phyloP scores from a whole-genome alignment of 23 tunicate species.

The Halocynthia aurantium region DNA sequence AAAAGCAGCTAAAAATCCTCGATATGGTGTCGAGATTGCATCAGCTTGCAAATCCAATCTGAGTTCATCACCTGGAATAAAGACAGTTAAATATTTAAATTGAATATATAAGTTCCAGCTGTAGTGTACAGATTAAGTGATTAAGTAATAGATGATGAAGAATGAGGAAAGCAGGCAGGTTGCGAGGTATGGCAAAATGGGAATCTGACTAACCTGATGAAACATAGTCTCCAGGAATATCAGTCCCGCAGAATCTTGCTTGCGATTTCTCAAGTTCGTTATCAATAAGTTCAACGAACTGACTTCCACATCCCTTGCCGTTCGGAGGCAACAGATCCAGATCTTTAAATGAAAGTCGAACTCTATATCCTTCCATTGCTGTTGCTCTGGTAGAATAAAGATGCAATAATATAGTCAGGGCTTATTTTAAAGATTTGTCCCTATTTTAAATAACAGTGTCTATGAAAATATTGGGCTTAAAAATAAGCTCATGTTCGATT shows the following conservation, averaged over 20 bases:
- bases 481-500: too few species aligned
- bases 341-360: constrained; percentile 65
- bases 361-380: constrained; percentile 26
- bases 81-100: background rate
- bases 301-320: constrained; percentile 53
- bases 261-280: constrained; percentile 55
- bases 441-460: too few species aligned
- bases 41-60: constrained; percentile 76
- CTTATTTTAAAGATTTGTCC: too few species aligned
- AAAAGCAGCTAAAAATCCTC: constrained; percentile 70
- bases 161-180: too few species aligned
- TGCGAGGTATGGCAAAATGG: too few species aligned
- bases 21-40: constrained; percentile 41
- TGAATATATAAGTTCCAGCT: background rate
- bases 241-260: constrained; percentile 73
- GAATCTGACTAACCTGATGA: constrained; percentile 28
- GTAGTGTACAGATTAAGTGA: background rate
- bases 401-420: too few species aligned
- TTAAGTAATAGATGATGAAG: background rate
- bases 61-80: constrained; percentile 26
- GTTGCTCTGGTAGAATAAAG: constrained; percentile 10
- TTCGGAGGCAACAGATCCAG: constrained; percentile 44
- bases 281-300: constrained; percentile 82
- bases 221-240: constrained; percentile 83
- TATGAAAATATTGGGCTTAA: too few species aligned